Evolutionary conservation across 2,797 vertebrate species (phyloP).

Genomic region (Sus cebifrons): DNA sequence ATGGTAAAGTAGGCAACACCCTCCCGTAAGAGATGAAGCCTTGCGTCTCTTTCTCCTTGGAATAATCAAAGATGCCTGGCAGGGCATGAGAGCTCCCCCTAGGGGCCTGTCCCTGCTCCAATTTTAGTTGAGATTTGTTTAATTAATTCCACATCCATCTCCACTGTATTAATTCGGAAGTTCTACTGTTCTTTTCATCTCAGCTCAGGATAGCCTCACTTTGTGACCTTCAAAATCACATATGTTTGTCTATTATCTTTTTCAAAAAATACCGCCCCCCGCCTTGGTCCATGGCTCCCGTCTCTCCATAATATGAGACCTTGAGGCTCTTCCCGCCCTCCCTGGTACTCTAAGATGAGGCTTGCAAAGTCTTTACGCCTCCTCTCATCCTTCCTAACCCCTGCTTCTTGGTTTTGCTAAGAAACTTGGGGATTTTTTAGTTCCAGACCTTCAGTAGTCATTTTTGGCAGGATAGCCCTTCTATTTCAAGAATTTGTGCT

Average conservation of each 20-base stretch:
- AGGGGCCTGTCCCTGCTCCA: too few species aligned
- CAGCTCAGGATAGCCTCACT: neutral
- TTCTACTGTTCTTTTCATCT: neutral
- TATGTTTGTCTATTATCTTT: neutral
- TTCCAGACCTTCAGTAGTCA: neutral
- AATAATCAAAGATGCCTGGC: too few species aligned
- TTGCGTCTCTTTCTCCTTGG: too few species aligned
- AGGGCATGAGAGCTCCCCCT: too few species aligned
- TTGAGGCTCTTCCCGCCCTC: neutral
- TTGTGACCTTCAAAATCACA: neutral
- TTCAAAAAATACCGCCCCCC: neutral
- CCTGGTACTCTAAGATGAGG: neutral
- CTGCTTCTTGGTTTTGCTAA: neutral
- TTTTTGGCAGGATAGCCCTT: neutral
- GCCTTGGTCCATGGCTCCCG: too few species aligned
- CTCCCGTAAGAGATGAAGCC: too few species aligned
- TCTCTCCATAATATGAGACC: neutral
- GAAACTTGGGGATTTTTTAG: neutral
- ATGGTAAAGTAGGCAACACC: too few species aligned
- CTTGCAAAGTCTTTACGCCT: neutral
- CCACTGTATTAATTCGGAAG: neutral
- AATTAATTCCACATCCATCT: too few species aligned
- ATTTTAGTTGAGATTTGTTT: too few species aligned
- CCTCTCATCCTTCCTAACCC: too few species aligned
- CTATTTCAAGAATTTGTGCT: too few species aligned